Conservation (phyloP, 2,113 vertebrate genomes). For the Girardinichthys multiradiatus region DNA sequence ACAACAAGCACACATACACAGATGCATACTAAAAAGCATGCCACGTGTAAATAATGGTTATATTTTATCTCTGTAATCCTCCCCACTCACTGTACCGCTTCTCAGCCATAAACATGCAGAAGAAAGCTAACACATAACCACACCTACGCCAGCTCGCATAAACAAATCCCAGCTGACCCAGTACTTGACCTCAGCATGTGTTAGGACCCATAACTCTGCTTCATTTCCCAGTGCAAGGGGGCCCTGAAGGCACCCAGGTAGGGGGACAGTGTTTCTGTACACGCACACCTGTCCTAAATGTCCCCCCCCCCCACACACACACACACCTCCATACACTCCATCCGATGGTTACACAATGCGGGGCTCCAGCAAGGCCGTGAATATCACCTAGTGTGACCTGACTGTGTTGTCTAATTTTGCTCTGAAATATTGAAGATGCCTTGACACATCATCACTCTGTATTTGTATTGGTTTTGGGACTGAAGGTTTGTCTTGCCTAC, state of each 20-base stretch:
- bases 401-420: slow-evolving; percentile 33
- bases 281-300: slow-evolving; percentile 66
- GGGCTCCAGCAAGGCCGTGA: slow-evolving; percentile 26
- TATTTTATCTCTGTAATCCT: slow-evolving; percentile 20
- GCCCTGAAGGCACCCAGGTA: slow-evolving; percentile 46
- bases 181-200: slow-evolving; percentile 60
- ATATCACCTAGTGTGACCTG: slow-evolving; percentile 36
- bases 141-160: not conserved
- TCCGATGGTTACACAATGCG: slow-evolving; percentile 38
- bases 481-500: not conserved
- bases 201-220: slow-evolving; percentile 56
- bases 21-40: slow-evolving; percentile 22
- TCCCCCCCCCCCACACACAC: slow-evolving; percentile 31
- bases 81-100: slow-evolving; percentile 1
- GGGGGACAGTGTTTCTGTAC: slow-evolving; percentile 54
- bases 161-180: slow-evolving; percentile 64
- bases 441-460: slow-evolving; percentile 10
- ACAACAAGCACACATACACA: slow-evolving; percentile 40
- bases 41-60: slow-evolving; percentile 52
- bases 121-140: slow-evolving; percentile 20
- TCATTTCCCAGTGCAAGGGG: slow-evolving; percentile 65
- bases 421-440: slow-evolving; percentile 25
- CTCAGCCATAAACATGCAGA: slow-evolving; percentile 16
- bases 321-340: slow-evolving; percentile 3
- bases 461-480: slow-evolving; percentile 4